phyloP scores from a whole-genome alignment of 2,888 invertebrate species.

The Phanerotoma sp. region DNA sequence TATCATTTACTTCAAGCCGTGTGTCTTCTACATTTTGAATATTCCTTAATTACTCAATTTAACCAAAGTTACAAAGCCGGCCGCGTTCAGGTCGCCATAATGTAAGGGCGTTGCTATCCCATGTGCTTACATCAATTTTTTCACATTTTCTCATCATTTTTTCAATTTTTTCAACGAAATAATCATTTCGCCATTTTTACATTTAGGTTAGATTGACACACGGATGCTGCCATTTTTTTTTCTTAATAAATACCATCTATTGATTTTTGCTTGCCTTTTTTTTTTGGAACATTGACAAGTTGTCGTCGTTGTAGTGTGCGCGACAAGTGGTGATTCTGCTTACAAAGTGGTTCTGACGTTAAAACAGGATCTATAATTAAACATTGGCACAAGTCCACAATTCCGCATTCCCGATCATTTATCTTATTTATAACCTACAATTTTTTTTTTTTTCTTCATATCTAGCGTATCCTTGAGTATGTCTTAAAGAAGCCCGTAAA shows the following conservation, averaged over 20 bases:
- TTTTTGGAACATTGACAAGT: neutral
- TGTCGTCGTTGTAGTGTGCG: too few species aligned
- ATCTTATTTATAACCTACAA: neutral
- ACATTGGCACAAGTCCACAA: neutral
- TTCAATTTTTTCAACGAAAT: too few species aligned
- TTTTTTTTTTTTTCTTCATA: too few species aligned
- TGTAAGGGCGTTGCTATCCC: conserved; percentile 50
- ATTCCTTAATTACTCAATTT: neutral
- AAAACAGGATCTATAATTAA: conserved; percentile 3
- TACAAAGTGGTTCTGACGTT: conserved; percentile 11
- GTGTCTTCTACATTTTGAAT: neutral
- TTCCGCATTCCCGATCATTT: neutral
- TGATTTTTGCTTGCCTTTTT: neutral
- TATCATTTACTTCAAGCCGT: neutral
- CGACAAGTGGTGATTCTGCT: conserved; percentile 12
- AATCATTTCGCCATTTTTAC: too few species aligned
- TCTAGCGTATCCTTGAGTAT: neutral
- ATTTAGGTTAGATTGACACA: neutral
- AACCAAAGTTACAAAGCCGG: conserved; percentile 28
- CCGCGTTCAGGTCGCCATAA: conserved; percentile 43
- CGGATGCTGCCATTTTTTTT: neutral
- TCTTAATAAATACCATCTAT: neutral
- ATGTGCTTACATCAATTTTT: conserved; percentile 26
- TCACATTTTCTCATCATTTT: too few species aligned
- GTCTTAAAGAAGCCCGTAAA: too few species aligned